Evolutionary conservation across 2,888 invertebrate genomes (phyloP), one percentile per base, ranked within the genome.

Genomic region (Habroteleia sp.): DNA sequence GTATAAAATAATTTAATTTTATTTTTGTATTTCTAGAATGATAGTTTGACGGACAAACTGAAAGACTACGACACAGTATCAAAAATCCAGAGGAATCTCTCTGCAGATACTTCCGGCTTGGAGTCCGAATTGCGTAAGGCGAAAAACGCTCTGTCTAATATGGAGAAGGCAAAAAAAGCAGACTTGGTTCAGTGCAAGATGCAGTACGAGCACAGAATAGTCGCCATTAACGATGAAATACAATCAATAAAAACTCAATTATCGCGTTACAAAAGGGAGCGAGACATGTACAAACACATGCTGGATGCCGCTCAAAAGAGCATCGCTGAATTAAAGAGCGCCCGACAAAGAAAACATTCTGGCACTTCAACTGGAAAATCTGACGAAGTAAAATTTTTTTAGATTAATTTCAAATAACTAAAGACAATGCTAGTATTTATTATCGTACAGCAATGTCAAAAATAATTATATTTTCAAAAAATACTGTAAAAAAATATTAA

Each of bases 221-320:
- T 92, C 76, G 92, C 94, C 7, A 93, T 97, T 84, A 92, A 94
- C 75, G 94, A 94, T 74, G 97, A 97, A 89, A 91, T 96, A 27
- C 94, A 94, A 79, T 93, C 95, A 3, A 91, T 96, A 82, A 96
- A 96, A 87, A 91, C 91, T 75, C 95, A 95, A 91, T 82, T 89
- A 1, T 91, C 93, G 13, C 91, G 95, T 81, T 96, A 96, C 85
- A 95, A 95, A 85, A 91, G 96, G 69, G 97, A 97, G 88, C 91
- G 96, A 56, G 97, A 97, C 85, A 94, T 94, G 50, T 96, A 95
- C 84, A 95, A 95, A 79, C 96, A 96, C 85, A 95, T 97, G 94
- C 88, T 97, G 31, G 96, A 96, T 84, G 93, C 94, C 6, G 95
- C 96, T 0, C 96, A 96, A 85, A 94, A 94, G 88, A 93, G 94